Conservation (phyloP, 1,140 invertebrate species). For the Zaprionus camerounensis region DNA sequence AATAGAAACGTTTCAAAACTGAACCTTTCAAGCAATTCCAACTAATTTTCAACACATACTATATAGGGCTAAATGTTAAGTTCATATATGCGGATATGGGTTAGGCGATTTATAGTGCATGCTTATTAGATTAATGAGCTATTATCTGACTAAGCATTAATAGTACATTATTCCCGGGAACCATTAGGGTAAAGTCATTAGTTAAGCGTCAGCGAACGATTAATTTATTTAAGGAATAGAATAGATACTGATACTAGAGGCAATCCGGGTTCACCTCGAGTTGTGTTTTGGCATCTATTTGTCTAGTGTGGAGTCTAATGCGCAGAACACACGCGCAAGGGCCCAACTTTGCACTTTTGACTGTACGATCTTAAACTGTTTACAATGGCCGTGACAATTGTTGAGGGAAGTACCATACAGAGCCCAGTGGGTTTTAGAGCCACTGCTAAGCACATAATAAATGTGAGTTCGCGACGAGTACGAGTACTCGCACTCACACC, state of each 20-base stretch:
- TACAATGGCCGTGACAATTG: slow-evolving; percentile 69
- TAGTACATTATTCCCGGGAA: neutral
- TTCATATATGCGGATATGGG: slow-evolving; percentile 17
- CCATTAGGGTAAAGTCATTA: slow-evolving; percentile 8
- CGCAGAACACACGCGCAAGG: slow-evolving; percentile 3
- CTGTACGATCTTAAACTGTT: slow-evolving; percentile 64
- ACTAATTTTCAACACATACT: neutral
- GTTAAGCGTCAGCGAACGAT: neutral
- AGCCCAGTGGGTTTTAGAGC: slow-evolving; percentile 54
- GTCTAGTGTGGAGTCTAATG: neutral
- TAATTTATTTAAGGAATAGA: slow-evolving; percentile 6
- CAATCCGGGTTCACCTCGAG: neutral
- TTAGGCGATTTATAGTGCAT: neutral
- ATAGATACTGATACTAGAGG: neutral
- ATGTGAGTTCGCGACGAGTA: slow-evolving; percentile 16
- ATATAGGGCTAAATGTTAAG: neutral
- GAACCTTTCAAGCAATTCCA: neutral
- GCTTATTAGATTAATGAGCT: neutral
- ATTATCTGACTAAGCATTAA: neutral
- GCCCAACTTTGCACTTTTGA: slow-evolving; percentile 55
- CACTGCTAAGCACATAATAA: slow-evolving; percentile 42
- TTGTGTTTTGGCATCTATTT: neutral
- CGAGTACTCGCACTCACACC: slow-evolving; percentile 21
- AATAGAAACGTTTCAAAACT: neutral
- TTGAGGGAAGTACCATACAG: slow-evolving; percentile 55